Base-by-base conservation (phyloP, 2,113 vertebrate genomes). In the Lepidothrix coronata region DNA sequence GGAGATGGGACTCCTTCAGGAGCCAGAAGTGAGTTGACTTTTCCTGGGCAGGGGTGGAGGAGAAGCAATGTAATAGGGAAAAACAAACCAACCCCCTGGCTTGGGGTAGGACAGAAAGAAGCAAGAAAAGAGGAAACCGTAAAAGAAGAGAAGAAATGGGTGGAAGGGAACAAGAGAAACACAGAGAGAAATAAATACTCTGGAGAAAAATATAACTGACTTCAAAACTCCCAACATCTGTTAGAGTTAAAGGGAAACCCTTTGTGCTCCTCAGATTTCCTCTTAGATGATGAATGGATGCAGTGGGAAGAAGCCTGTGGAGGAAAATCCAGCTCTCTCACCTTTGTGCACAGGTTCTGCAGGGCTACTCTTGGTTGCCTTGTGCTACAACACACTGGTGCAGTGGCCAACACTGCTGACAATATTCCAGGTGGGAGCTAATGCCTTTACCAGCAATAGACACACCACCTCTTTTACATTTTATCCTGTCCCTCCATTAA, bases 371-470 rank as follows among this genome's bases (percentile, higher is more conserved):
- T 75, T 80, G 48, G 52, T 31, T 88, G 43, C 68, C 63, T 51
- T 67, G 28, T 9, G 9, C 59, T 48, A 35, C 75, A 80, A 39
- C 59, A 54, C 49, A 25, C 28, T 12, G 67, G 23, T 54, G 30
- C 88, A 73, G 84, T 28, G 44, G 41, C 63, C 63, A 94, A 20
- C 51, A 43, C n/a, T 5, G 1, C 62, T 51, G 48, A 86, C 43
- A 74, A 23, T 68, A 62, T 30, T 93, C 85, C 80, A 89, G 65
- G 70, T 87, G 68, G 66, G 44, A 78, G 66, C 41, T 62, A 81
- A 75, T 37, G 58, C n/a, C 65, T 94, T 95, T 61, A 24, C 31
- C 83, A 92, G 67, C 35, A 46, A 71, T 28, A 95, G 74, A 75
- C 35, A 37, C 11, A 48, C 15, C 1, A 0, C 6, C 23, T 52